These are phyloP conservation scores for Turritopsis dohrnii DNA, from an alignment of 30 jellyfish, hydroid and myxozoan genomes.

Conservation along the genomic window DNA sequence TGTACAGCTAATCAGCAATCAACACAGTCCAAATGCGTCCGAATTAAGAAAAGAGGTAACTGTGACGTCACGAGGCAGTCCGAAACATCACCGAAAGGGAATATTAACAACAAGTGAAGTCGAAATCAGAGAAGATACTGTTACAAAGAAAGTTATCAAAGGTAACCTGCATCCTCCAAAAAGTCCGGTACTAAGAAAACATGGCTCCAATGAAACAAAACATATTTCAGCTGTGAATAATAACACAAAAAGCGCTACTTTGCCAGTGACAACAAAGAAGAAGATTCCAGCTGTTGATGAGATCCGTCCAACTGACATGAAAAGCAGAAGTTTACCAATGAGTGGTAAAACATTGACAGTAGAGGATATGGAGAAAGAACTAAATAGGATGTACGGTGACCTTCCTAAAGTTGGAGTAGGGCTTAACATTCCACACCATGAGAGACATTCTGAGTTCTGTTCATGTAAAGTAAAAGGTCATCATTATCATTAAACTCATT, in stretches of 20 bases:
- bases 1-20: not conserved
- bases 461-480: not conserved
- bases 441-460: slow-evolving; percentile 9
- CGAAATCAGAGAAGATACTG: not conserved
- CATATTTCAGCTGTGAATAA: not conserved
- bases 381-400: slow-evolving; percentile 2
- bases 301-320: not conserved
- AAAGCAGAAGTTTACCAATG: not conserved
- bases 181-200: not conserved
- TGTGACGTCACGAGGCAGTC: not conserved
- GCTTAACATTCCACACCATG: not conserved
- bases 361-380: slow-evolving; percentile 1
- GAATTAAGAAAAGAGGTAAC: not conserved
- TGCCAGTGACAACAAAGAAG: not conserved
- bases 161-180: not conserved
- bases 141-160: not conserved
- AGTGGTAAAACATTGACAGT: not conserved
- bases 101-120: not conserved
- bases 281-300: not conserved
- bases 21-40: not conserved
- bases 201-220: not conserved
- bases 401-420: not conserved
- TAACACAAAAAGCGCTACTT: not conserved
- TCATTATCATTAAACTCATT: not conserved
- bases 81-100: not conserved